Evolutionary conservation across 2,797 vertebrate species (phyloP).

Genomic region (Ptychadena robeensis): DNA sequence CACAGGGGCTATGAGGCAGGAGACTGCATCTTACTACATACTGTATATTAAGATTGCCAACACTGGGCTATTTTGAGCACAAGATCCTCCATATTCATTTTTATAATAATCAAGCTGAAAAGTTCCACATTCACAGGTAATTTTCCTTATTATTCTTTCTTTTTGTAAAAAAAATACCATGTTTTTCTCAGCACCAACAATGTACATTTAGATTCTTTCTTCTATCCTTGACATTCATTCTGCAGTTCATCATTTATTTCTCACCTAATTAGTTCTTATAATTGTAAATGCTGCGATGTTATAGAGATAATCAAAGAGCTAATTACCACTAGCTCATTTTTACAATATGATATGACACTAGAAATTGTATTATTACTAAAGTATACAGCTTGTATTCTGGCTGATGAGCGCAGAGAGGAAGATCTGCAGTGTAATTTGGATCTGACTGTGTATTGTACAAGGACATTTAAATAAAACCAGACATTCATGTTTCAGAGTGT

Average conservation of each 20-base stretch:
- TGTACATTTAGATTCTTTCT: background rate
- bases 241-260: conserved; percentile 55
- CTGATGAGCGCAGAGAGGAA: conserved; percentile 24
- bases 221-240: conserved; percentile 43
- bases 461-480: conserved; percentile 39
- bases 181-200: background rate
- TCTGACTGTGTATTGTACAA: conserved; percentile 40
- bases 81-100: too few species aligned
- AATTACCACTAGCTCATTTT: conserved; percentile 50
- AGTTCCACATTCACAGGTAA: background rate
- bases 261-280: conserved; percentile 57
- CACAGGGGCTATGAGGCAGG: too few species aligned
- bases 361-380: conserved; percentile 55
- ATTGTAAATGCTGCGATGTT: conserved; percentile 57
- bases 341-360: conserved; percentile 55
- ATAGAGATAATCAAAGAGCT: conserved; percentile 55
- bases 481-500: conserved; percentile 13
- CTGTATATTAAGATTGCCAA: too few species aligned
- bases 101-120: too few species aligned
- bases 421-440: conserved; percentile 43
- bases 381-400: conserved; percentile 23
- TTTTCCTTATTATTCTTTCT: background rate
- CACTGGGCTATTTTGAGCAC: too few species aligned
- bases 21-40: too few species aligned
- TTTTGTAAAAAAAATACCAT: background rate